Evolutionary conservation across 1,140 invertebrate species (phyloP).

Genomic region (Zaprionus ghesquierei): DNA sequence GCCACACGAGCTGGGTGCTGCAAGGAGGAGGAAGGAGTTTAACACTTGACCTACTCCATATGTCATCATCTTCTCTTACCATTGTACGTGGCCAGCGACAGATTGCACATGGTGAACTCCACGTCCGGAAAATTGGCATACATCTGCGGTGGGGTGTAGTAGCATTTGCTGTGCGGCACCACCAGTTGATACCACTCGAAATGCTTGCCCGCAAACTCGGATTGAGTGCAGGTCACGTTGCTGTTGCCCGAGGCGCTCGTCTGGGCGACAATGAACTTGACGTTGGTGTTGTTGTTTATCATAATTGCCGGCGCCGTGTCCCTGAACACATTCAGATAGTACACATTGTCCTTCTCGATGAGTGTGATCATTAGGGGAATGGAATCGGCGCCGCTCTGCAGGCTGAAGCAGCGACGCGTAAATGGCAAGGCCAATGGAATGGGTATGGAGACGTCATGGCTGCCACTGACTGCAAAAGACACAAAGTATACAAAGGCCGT

Average conservation of each 20-base stretch:
- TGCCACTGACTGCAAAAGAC: slow-evolving; percentile 46
- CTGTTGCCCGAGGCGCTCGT: slow-evolving; percentile 72
- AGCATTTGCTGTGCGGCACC: slow-evolving; percentile 58
- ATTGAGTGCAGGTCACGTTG: slow-evolving; percentile 65
- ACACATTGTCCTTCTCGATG: slow-evolving; percentile 70
- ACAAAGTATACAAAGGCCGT: slow-evolving; percentile 74
- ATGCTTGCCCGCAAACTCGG: slow-evolving; percentile 68
- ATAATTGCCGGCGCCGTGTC: slow-evolving; percentile 65
- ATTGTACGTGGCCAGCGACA: slow-evolving; percentile 65
- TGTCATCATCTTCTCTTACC: slow-evolving; percentile 13
- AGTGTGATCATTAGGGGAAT: slow-evolving; percentile 66
- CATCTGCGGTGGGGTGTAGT: slow-evolving; percentile 76
- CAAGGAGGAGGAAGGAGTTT: neutral
- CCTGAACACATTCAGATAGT: slow-evolving; percentile 67
- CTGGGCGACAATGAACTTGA: slow-evolving; percentile 73
- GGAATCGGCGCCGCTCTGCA: slow-evolving; percentile 62
- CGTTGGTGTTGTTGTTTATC: slow-evolving; percentile 71
- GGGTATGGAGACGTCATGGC: slow-evolving; percentile 67
- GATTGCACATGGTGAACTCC: slow-evolving; percentile 71
- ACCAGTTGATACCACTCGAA: slow-evolving; percentile 77
- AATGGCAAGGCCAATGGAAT: slow-evolving; percentile 63
- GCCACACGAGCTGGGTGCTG: slow-evolving; percentile 8
- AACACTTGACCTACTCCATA: neutral
- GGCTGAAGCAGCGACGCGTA: slow-evolving; percentile 69
- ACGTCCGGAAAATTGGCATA: slow-evolving; percentile 79